Conservation (phyloP, 2,888 invertebrate genomes). For the Marasmarcha lunaedactyla region DNA sequence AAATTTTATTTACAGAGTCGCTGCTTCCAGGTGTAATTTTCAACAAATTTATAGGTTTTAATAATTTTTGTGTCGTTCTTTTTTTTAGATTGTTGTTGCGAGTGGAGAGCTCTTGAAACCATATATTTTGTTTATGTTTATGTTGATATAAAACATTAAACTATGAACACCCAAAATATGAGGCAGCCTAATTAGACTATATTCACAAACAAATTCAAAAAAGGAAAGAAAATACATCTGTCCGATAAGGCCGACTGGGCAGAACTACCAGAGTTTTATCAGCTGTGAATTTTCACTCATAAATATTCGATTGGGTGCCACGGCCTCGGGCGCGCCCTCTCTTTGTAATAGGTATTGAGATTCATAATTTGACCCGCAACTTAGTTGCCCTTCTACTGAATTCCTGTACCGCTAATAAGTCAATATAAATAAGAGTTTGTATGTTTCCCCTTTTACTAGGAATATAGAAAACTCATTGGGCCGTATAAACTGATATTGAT, state of each 20-base stretch:
- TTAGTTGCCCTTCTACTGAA: constrained; percentile 27
- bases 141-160: too few species aligned
- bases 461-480: too few species aligned
- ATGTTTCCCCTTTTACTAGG: neutral
- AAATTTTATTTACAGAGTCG: neutral
- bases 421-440: constrained; percentile 20
- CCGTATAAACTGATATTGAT: too few species aligned
- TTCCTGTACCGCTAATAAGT: constrained; percentile 30
- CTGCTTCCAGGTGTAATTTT: neutral
- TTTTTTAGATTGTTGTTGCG: too few species aligned
- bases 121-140: too few species aligned
- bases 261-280: constrained; percentile 38
- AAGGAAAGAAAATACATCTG: constrained; percentile 22
- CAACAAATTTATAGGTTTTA: neutral
- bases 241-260: constrained; percentile 28
- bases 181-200: too few species aligned
- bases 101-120: too few species aligned
- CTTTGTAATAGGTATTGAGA: constrained; percentile 48
- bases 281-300: constrained; percentile 60
- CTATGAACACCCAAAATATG: too few species aligned
- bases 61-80: too few species aligned
- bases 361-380: constrained; percentile 53
- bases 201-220: too few species aligned
- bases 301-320: constrained; percentile 53
- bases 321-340: constrained; percentile 22